Conservation (phyloP, 2,113 vertebrate genomes). For the Mesocricetus auratus region DNA sequence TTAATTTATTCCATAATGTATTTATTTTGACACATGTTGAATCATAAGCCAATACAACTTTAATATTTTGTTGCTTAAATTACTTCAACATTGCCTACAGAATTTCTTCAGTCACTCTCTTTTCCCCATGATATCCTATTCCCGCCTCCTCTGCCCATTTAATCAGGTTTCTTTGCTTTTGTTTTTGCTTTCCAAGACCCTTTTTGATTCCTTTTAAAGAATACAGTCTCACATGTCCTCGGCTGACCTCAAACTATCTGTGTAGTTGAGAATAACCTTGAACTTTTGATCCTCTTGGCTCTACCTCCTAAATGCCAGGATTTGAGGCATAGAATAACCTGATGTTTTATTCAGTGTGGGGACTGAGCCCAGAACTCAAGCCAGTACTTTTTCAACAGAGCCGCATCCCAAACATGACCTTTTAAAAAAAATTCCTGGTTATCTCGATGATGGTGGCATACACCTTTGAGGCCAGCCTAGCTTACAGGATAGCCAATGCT, state of each 20-base stretch:
- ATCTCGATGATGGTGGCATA: not conserved
- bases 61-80: not conserved
- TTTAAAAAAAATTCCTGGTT: not conserved
- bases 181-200: not conserved
- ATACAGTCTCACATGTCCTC: not conserved
- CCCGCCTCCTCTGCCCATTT: not conserved
- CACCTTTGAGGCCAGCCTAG: not conserved
- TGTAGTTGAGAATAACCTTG: not conserved
- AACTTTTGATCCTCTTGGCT: not conserved
- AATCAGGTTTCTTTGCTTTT: not conserved
- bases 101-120: not conserved
- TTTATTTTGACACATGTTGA: not conserved
- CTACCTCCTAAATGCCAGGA: not conserved
- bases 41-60: not conserved
- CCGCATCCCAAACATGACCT: not conserved
- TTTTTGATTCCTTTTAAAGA: not conserved
- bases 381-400: not conserved
- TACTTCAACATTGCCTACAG: not conserved
- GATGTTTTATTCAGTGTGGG: not conserved
- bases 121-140: not conserved
- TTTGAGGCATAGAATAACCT: not conserved
- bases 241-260: not conserved
- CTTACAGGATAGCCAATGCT: not conserved
- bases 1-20: constrained; percentile 19
- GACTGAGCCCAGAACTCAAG: not conserved